Base-by-base conservation (phyloP, 2,888 invertebrate genomes). In the Prenolepis imparis region DNA sequence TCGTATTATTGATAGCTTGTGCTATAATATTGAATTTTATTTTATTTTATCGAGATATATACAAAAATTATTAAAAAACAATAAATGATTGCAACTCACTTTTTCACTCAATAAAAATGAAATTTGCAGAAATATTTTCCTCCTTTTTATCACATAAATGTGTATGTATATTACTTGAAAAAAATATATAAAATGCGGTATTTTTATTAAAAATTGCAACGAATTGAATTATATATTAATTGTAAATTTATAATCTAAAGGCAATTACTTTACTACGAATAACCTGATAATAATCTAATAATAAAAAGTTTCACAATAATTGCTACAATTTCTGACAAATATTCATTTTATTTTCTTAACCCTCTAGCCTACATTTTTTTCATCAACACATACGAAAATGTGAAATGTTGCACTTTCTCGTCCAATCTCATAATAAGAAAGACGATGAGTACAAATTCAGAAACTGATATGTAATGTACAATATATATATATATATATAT, bases 301-400 rank as follows among this genome's bases (percentile, higher is more conserved):
- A 52, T 32, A 59, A 21, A n/a, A 57, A 36, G 12, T 77, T 24
- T 11, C 63, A n/a, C 63, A 70, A 59, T 78, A 70, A 32, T 57
- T 12, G 18, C 36, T 48, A 80, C 44, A 15, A 36, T 70, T 72
- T 59, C 36, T 80, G 72, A 5, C 59, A 70, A 70, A 78, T 78
- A 70, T 70, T 1, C 36, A 70, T 72, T 67, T 59, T 72, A 72
- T 80, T 78, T 70, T 70, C 72, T 59, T 70, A 70, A 44, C 57
- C 78, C 72, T 78, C 77, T 78, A 41, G 57, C 70, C 70, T 68
- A 57, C 77, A 78, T 57, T 44, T 66, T 44, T 32, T 78, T 9
- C 24, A 48, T 48, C 28, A 48, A 67, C 70, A 44, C 2, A 15
- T 12, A 6, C 39, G 28, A 39, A 68, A 77, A 78, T 28, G n/a